Base-by-base conservation (phyloP, 2,888 invertebrate species). In the Neelides folsomi region DNA sequence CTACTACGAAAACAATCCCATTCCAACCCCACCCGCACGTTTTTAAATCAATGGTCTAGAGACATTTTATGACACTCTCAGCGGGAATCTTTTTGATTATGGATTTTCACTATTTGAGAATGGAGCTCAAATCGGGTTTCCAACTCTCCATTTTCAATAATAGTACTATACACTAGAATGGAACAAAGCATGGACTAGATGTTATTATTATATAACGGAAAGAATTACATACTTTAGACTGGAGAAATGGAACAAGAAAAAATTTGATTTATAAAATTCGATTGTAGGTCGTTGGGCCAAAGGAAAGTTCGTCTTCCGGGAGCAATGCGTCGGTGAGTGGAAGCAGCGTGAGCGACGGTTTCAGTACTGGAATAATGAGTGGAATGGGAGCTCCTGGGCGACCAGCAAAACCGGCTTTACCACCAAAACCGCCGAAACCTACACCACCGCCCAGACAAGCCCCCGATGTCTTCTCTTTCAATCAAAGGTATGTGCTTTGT, bases 321-420 rank as follows among this genome's bases (percentile, higher is more conserved):
- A 60, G 54, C 47, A 58, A 54, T 38, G 56, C 57, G 2, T 60
- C 60, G 7, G 48, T 53, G 1, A 56, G 56, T 47, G 57, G 59
- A 35, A 57, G 53, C 20, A 52, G 55, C 35, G 53, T 55, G 27
- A 55, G 57, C 47, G 60, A 61, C 35, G 55, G 55, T 18, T 49
- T 45, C 48, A 15, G 19, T 38, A 13, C 45, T 36, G 37, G 12
- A 27, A 42, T 42, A 12, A 37, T 34, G 27, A 40, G 36, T 37
- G 38, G 77, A 67, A 74, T 73, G 38, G 75, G 77, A 44, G 82
- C 86, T 68, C 86, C 86, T 1, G 85, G 86, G 1, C 70, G 86
- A 69, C 86, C 86, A 55, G 86, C 86, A 9, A 90, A 89, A 72
- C 90, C 89, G 45, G 78, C 79, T 15, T 76, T 82, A 47, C 72